Evolutionary conservation across 1,140 invertebrate genomes (phyloP).

Genomic region (Paracyclopina nana): DNA sequence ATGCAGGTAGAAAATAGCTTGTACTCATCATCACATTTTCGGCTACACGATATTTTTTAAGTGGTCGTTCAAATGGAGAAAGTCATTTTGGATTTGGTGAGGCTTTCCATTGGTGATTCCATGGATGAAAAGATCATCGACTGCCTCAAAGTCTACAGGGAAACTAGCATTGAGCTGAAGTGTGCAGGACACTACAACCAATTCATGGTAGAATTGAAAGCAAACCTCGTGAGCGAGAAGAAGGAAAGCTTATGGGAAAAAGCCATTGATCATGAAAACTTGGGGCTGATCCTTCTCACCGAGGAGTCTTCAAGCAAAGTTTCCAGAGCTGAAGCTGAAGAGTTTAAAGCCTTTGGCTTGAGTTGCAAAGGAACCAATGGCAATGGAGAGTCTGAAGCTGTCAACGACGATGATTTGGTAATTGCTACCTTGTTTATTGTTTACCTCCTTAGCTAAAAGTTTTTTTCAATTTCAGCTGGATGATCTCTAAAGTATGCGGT

Average conservation of each 20-base stretch:
- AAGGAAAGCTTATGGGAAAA: not conserved
- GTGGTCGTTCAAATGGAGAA: not conserved
- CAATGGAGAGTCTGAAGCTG: no score
- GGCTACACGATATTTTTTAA: no score
- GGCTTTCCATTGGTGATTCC: not conserved
- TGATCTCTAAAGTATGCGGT: not conserved
- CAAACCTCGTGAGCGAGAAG: not conserved
- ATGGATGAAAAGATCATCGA: not conserved
- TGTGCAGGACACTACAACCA: conserved; percentile 1
- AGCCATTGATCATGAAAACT: not conserved
- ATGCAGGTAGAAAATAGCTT: no score
- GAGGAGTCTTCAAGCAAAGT: not conserved
- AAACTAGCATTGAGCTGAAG: not conserved
- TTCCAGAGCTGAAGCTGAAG: not conserved
- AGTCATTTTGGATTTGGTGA: not conserved
- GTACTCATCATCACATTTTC: no score
- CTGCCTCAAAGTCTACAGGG: conserved; percentile 7
- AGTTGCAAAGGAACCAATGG: no score
- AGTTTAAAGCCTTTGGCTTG: no score
- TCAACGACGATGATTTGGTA: not conserved
- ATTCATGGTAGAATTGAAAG: not conserved
- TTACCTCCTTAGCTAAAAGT: not conserved
- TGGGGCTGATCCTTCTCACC: not conserved
- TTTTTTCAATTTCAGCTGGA: not conserved
- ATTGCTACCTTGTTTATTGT: not conserved